Percentiles rank a stretch among this genome's conserved stretches.
These are phyloP conservation scores for Akabosia matsudoensis DNA, from an alignment of 1,140 invertebrate species.

Conservation along the genomic window DNA sequence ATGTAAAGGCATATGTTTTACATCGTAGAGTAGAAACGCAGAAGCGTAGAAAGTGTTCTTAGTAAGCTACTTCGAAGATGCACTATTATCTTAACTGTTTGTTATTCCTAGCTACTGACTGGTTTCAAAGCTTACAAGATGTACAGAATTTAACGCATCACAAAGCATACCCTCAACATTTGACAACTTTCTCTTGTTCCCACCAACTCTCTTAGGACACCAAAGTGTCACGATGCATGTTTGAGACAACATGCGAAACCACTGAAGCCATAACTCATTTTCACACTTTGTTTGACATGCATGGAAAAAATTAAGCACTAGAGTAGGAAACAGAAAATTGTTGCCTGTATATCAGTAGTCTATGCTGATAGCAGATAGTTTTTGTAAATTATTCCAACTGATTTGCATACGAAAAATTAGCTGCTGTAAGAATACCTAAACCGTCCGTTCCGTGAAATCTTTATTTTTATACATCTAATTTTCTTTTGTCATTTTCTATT, in stretches of 20 bases:
- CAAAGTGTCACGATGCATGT: neutral
- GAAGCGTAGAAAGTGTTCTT: too few species aligned
- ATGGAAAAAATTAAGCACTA: neutral
- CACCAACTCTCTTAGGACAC: neutral
- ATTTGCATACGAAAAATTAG: neutral
- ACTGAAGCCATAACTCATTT: neutral
- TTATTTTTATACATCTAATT: neutral
- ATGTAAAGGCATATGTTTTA: too few species aligned
- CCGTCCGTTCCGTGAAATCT: neutral
- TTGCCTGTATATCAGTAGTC: too few species aligned
- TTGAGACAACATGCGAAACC: neutral
- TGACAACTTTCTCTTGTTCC: constrained; percentile 6
- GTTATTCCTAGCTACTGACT: too few species aligned
- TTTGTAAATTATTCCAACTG: too few species aligned
- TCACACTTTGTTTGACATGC: neutral
- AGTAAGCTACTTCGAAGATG: too few species aligned
- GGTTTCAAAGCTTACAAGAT: neutral
- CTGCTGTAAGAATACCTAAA: neutral
- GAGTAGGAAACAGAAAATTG: neutral
- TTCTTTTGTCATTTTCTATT: constrained; percentile 20
- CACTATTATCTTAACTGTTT: too few species aligned
- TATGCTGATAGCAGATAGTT: too few species aligned
- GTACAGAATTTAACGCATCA: neutral
- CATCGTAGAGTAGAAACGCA: too few species aligned
- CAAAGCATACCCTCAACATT: neutral